phyloP scores from a whole-genome alignment of 2,113 vertebrate species.

The Odocoileus hemionus region DNA sequence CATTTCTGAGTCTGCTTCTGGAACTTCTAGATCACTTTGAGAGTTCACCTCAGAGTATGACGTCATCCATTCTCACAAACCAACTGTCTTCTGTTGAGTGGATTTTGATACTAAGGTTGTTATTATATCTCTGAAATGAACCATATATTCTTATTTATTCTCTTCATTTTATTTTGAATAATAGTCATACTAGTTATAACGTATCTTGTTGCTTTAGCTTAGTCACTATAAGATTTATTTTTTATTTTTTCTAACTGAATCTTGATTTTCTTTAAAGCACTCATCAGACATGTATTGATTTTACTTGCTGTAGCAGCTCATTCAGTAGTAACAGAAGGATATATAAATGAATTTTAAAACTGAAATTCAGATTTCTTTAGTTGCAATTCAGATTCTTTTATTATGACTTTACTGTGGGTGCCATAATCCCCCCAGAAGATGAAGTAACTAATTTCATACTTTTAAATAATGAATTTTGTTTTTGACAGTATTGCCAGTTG shows the following conservation, averaged over 20 bases:
- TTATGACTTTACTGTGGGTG: background rate
- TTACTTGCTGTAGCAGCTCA: conserved; percentile 82
- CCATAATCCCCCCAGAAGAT: background rate
- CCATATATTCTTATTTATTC: conserved; percentile 41
- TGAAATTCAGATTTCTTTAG: background rate
- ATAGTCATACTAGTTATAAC: background rate
- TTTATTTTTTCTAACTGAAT: conserved; percentile 70
- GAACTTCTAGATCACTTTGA: conserved; percentile 81
- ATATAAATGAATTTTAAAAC: background rate
- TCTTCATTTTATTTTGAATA: conserved; percentile 72
- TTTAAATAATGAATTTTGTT: background rate
- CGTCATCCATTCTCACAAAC: conserved; percentile 68
- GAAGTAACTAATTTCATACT: background rate
- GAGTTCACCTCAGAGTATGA: conserved; percentile 64
- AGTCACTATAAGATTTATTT: background rate
- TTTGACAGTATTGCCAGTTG: background rate
- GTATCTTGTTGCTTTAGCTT: background rate
- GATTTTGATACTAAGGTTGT: conserved; percentile 71
- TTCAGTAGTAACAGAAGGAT: conserved; percentile 82
- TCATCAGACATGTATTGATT: conserved; percentile 83
- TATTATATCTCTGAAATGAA: conserved; percentile 38
- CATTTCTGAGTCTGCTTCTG: conserved; percentile 45
- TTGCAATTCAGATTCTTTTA: background rate
- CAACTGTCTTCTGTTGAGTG: conserved; percentile 68
- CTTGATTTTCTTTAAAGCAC: conserved; percentile 84